These are phyloP conservation scores for Pygmarrhopalites habei DNA, from an alignment of 1,140 invertebrate species.

Conservation along the genomic window DNA sequence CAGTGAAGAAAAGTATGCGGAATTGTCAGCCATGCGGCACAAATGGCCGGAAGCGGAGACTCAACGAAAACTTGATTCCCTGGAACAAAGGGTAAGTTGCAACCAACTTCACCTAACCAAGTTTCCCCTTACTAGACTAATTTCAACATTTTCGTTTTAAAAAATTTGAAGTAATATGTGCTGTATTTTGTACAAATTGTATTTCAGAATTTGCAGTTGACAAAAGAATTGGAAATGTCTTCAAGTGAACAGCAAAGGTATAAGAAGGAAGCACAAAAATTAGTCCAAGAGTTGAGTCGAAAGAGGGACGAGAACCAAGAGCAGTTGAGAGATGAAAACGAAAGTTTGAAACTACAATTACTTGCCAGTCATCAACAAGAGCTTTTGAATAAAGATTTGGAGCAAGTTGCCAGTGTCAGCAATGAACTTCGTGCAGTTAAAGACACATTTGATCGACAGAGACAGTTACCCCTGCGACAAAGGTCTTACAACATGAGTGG, in stretches of 20 bases:
- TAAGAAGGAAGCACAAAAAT: conserved; percentile 8
- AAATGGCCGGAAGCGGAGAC: conserved; percentile 14
- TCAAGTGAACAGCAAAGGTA: conserved; percentile 9
- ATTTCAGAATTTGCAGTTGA: too few species aligned
- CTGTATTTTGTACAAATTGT: too few species aligned
- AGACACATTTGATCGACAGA: neutral
- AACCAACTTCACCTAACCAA: too few species aligned
- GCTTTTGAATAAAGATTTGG: conserved; percentile 22
- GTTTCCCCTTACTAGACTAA: too few species aligned
- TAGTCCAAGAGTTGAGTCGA: neutral
- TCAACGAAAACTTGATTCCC: neutral
- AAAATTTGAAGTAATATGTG: too few species aligned
- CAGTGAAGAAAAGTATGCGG: conserved; percentile 14
- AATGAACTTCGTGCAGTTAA: neutral
- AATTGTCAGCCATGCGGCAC: neutral
- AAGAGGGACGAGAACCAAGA: conserved; percentile 10
- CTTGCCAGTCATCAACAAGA: conserved; percentile 21
- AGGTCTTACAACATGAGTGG: neutral
- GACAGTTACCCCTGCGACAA: too few species aligned
- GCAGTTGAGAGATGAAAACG: conserved; percentile 24
- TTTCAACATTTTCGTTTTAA: too few species aligned
- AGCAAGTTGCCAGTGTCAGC: conserved; percentile 6
- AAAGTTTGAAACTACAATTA: conserved; percentile 27
- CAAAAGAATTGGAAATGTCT: conserved; percentile 14
- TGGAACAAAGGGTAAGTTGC: conserved; percentile 23